Percentiles rank a stretch among this genome's conserved stretches.
These are phyloP conservation scores for Nicator chloris DNA, from an alignment of 2,113 vertebrate species.

Conservation along the genomic window DNA sequence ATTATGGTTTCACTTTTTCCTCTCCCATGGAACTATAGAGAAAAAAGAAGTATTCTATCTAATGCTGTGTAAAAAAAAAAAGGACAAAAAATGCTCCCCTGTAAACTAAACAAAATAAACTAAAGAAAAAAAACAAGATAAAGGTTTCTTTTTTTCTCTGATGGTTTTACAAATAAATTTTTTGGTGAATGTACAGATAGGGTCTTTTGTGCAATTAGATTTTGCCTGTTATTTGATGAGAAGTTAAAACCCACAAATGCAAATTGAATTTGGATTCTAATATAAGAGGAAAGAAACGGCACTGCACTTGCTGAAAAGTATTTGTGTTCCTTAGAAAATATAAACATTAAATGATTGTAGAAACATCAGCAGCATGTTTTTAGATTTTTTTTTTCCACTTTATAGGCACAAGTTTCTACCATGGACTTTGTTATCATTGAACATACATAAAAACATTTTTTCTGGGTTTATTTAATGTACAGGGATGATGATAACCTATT, in stretches of 20 bases:
- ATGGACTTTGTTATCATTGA: neutral
- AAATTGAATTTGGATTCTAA: neutral
- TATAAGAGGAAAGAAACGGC: neutral
- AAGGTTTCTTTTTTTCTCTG: neutral
- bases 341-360: neutral
- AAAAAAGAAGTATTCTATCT: neutral
- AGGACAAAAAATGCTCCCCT: rapidly evolving
- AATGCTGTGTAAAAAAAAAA: neutral
- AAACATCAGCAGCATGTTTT: neutral
- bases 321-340: neutral
- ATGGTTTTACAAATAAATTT: neutral
- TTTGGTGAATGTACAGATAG: neutral
- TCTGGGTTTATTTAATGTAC: neutral
- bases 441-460: neutral
- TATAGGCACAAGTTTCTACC: neutral
- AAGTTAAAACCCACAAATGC: neutral
- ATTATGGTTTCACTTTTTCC: neutral
- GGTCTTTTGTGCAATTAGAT: neutral
- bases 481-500: neutral
- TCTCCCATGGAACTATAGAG: neutral
- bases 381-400: neutral
- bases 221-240: neutral
- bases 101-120: neutral
- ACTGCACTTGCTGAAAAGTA: neutral
- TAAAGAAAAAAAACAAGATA: neutral